These are phyloP conservation scores for Cactoblastis cactorum DNA, from an alignment of 2,888 invertebrate species.

Conservation along the genomic window DNA sequence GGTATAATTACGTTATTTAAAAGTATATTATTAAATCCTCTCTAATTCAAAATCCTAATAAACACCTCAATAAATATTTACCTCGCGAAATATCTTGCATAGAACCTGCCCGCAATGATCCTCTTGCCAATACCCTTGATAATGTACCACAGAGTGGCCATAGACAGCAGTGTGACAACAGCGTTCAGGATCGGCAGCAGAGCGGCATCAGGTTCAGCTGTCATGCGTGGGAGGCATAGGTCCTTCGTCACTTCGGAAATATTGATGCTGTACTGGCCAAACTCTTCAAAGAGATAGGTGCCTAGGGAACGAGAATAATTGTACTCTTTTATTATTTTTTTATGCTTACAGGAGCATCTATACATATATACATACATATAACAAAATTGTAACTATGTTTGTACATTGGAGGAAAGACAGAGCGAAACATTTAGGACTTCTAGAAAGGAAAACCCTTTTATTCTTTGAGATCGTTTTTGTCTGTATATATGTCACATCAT, in stretches of 20 bases:
- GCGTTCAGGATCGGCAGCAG: constrained; percentile 64
- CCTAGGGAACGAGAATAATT: constrained; percentile 36
- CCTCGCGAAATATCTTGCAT: constrained; percentile 69
- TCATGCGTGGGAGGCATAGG: constrained; percentile 55
- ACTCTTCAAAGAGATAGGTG: constrained; percentile 62
- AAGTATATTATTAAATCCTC: no score
- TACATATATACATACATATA: no score
- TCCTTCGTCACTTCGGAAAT: constrained; percentile 35
- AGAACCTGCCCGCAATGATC: constrained; percentile 57
- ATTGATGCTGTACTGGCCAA: constrained; percentile 62
- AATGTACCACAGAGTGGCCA: constrained; percentile 74
- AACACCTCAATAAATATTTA: constrained; percentile 22
- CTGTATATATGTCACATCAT: no score
- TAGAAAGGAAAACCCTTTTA: no score
- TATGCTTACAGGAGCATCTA: background rate
- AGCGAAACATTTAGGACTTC: no score
- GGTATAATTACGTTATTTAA: no score
- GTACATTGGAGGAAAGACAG: no score
- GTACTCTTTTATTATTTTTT: no score
- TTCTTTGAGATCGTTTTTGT: no score
- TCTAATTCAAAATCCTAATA: no score
- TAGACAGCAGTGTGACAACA: constrained; percentile 61
- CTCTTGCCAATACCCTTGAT: constrained; percentile 66
- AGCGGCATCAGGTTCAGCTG: constrained; percentile 70
- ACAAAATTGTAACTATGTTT: no score